Evolutionary conservation across 2,113 vertebrate species (phyloP), one percentile per base, ranked within the genome.

Genomic region (Bolborhynchus lineola): DNA sequence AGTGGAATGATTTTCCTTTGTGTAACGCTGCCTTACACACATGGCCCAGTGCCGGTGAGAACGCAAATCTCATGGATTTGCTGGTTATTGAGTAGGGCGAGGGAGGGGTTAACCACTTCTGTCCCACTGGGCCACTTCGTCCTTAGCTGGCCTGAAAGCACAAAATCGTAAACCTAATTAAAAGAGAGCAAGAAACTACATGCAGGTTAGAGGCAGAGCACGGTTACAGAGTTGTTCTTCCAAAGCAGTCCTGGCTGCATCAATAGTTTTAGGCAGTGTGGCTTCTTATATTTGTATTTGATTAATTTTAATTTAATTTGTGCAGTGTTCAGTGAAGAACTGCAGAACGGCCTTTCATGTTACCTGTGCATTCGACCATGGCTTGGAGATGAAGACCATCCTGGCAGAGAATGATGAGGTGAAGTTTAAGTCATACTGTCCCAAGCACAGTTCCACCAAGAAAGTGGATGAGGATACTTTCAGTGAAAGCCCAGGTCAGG

Each of bases 381-480:
- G 98, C 91, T 97, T 99, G 46, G 98, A 99, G 88, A 99, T 99
- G 99, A 99, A 98, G 96, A 99, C 99, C 63, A 98, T 99, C 93
- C 95, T 99, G 87, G 99, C 99, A 0, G 99, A 99, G 86, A 98
- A 99, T 0, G 99, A 99, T 3, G 99, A 99, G 95, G 99, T 99
- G 91, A 99, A 99, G 95, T 99, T 99, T 97, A 99, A 99, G 96
- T 99, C 99, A 1, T 99, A 98, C 96, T 99, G 99, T 80, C 99
- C 99, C 60, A 99, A 99, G 93, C 99, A 99, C 97, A 99, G 99
- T 16, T 97, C 98, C 39, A 96, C 85, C 41, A 95, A 97, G 86
- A 98, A 97, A 69, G 49, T 42, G 0, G 97, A 98, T 7, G 79
- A 97, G 8, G 97, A 97, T 81, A 64, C 81, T 79, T 68, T 94